Percentiles rank a stretch among this genome's conserved stretches.
These are phyloP conservation scores for Podargus strigoides DNA, from an alignment of 2,797 vertebrate species.

Conservation along the genomic window DNA sequence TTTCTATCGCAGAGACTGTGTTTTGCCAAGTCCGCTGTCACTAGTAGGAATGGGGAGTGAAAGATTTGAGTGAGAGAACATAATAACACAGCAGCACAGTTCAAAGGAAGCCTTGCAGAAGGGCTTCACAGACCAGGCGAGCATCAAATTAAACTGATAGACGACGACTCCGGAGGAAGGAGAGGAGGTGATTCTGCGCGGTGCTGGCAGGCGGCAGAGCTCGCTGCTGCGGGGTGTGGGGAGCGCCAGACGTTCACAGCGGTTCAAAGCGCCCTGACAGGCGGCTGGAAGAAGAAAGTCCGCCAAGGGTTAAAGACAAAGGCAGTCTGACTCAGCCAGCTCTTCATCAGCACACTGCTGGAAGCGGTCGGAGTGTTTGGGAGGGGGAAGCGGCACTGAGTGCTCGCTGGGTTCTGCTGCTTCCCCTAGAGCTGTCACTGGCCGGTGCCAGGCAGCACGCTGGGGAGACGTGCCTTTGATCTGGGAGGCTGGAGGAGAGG, in stretches of 20 bases:
- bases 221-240: not conserved
- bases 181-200: not conserved
- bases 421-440: too few species aligned
- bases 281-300: not conserved
- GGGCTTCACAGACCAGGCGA: not conserved
- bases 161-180: not conserved
- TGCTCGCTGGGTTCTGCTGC: too few species aligned
- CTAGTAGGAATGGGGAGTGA: not conserved
- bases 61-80: not conserved
- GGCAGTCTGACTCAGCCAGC: not conserved
- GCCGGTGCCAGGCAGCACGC: too few species aligned
- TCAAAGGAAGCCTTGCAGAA: not conserved
- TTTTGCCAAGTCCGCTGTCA: not conserved
- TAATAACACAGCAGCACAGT: not conserved
- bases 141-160: not conserved
- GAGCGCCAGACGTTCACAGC: rapidly evolving
- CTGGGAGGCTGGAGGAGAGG: not conserved
- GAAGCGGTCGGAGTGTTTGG: too few species aligned
- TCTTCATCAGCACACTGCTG: too few species aligned
- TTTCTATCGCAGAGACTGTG: rapidly evolving
- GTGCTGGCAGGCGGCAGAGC: not conserved
- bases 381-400: too few species aligned
- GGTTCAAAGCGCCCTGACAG: not conserved
- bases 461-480: not conserved
- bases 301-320: not conserved